phyloP scores from a whole-genome alignment of 2,797 vertebrate species.

The Gymnopithys bicolor region DNA sequence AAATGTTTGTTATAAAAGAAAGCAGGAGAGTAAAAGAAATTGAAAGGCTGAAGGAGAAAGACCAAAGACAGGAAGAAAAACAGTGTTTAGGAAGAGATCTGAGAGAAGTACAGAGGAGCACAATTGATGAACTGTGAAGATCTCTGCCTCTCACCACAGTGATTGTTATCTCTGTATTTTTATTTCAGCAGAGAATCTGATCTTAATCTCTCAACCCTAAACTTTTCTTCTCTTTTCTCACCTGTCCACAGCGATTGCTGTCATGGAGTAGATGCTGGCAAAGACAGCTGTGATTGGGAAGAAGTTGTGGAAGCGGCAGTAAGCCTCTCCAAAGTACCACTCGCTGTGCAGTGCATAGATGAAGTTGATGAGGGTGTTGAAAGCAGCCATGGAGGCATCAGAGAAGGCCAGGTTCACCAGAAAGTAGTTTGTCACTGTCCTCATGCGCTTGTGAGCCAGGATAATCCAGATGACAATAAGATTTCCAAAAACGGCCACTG shows the following conservation, averaged over 20 bases:
- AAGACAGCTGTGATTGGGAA: conserved; percentile 94
- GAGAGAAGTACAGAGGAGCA: background rate
- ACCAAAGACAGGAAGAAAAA: background rate
- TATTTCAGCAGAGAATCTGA: background rate
- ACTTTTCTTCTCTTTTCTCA: conserved; percentile 66
- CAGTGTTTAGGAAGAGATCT: background rate
- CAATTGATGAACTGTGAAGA: background rate
- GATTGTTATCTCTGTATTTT: background rate
- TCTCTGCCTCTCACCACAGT: background rate
- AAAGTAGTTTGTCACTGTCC: conserved; percentile 94
- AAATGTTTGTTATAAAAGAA: background rate
- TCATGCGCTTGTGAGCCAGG: conserved; percentile 92
- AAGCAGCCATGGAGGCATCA: conserved; percentile 91
- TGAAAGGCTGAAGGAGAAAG: background rate
- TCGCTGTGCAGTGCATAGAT: conserved; percentile 90
- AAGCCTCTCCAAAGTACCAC: conserved; percentile 93
- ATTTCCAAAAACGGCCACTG: conserved; percentile 90
- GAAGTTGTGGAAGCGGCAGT: conserved; percentile 97
- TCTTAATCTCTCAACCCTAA: background rate
- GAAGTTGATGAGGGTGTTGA: conserved; percentile 94
- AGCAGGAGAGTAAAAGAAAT: background rate
- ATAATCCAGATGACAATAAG: conserved; percentile 94
- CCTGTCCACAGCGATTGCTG: conserved; percentile 92
- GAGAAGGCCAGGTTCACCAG: conserved; percentile 92
- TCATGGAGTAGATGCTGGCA: conserved; percentile 98